Conservation (phyloP, 2,888 invertebrate species). For the Tipula unca region DNA sequence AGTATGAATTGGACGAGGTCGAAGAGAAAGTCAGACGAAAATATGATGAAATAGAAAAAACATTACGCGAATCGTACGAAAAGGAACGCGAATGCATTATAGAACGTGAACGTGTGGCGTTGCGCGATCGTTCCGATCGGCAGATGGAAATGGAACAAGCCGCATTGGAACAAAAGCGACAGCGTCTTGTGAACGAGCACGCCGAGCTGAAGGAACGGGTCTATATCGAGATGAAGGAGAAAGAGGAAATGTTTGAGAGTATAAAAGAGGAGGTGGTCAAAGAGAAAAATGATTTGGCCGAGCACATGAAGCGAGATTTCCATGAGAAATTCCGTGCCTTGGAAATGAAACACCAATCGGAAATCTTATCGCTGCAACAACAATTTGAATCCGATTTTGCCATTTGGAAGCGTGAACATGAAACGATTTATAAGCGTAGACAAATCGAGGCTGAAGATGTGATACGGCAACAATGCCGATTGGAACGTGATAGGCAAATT, state of each 20-base stretch:
- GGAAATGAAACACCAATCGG: slow-evolving; percentile 44
- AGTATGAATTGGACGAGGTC: slow-evolving; percentile 60
- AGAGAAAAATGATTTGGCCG: slow-evolving; percentile 44
- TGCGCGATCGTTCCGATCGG: slow-evolving; percentile 48
- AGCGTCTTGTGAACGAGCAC: slow-evolving; percentile 44
- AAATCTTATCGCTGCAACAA: slow-evolving; percentile 47
- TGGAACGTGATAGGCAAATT: slow-evolving; percentile 70
- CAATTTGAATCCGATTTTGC: slow-evolving; percentile 55
- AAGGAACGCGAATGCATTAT: slow-evolving; percentile 55
- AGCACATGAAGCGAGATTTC: slow-evolving; percentile 44
- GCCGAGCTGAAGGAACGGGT: slow-evolving; percentile 42
- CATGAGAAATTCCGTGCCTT: slow-evolving; percentile 45
- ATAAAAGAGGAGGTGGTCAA: slow-evolving; percentile 39
- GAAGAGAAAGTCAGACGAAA: slow-evolving; percentile 56
- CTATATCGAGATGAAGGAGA: slow-evolving; percentile 41
- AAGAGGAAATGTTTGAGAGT: slow-evolving; percentile 39
- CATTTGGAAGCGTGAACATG: slow-evolving; percentile 52
- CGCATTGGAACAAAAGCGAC: slow-evolving; percentile 47
- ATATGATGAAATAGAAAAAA: slow-evolving; percentile 52
- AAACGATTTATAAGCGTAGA: slow-evolving; percentile 40
- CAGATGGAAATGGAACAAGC: slow-evolving; percentile 48
- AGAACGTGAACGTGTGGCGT: slow-evolving; percentile 51
- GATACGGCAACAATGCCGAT: slow-evolving; percentile 59
- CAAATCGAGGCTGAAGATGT: slow-evolving; percentile 58
- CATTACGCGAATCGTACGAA: slow-evolving; percentile 50